Evolutionary conservation across 2,888 invertebrate genomes (phyloP).

Genomic region (Athrips mouffetella): DNA sequence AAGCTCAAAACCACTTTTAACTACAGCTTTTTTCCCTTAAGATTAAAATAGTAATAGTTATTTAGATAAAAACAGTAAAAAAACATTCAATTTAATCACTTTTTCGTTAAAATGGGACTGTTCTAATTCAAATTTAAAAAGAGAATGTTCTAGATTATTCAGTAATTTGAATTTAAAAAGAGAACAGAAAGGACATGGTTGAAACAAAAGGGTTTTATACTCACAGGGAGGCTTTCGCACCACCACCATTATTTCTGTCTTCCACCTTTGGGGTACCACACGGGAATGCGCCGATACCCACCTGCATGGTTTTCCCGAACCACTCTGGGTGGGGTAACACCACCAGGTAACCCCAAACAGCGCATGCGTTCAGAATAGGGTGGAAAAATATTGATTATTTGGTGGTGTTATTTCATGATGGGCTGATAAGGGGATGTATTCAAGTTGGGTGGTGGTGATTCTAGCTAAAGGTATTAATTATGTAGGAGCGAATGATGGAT

Average conservation of each 20-base stretch:
- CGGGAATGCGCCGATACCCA: conserved; percentile 58
- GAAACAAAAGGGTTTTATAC: conserved; percentile 15
- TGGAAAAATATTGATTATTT: conserved; percentile 68
- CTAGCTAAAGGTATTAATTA: conserved; percentile 64
- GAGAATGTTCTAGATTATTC: no score
- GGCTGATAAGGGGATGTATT: conserved; percentile 63
- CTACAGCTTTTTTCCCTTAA: no score
- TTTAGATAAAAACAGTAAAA: neutral
- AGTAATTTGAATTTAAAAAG: neutral
- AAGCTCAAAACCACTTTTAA: neutral
- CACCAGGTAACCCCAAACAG: conserved; percentile 59
- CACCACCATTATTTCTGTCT: conserved; percentile 28
- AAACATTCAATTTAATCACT: no score
- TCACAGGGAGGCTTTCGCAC: conserved; percentile 35
- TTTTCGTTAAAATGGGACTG: no score
- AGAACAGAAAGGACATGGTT: no score
- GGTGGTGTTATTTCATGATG: conserved; percentile 63
- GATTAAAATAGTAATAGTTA: neutral
- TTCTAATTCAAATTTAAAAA: no score
- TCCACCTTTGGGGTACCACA: conserved; percentile 38
- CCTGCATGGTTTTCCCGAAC: conserved; percentile 49
- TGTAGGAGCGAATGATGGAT: conserved; percentile 70
- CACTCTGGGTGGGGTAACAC: conserved; percentile 55
- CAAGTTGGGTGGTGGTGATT: conserved; percentile 62
- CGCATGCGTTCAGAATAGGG: conserved; percentile 67